Base-by-base conservation (phyloP, 2,888 invertebrate species). In the Lasioglossum pauxillum region DNA sequence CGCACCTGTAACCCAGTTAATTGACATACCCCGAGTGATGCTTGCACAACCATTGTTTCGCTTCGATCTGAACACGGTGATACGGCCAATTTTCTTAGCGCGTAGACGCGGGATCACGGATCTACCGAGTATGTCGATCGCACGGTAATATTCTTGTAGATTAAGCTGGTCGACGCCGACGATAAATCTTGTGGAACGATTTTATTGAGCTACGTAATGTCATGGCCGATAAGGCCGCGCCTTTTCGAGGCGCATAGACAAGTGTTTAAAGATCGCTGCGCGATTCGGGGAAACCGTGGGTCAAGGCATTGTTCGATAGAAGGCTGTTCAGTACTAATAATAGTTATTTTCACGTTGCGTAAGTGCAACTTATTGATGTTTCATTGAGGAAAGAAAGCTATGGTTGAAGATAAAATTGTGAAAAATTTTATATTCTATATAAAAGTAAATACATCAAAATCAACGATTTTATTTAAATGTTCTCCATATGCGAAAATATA, bases 1-100 rank as follows among this genome's bases (percentile, higher is more conserved):
- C 90, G 89, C 92, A 92, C 92, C 92, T 92, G 91, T 93, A 91
- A 92, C 91, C 93, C 85, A 91, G 90, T 92, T 91, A 88, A 89
- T 89, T 92, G 91, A 88, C 92, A 90, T 89, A 83, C 89, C 90
- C 86, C 88, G 89, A 89, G 89, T 88, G 89, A 90, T 89, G 84
- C 78, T 80, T 69, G 49, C 80, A 16, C 76, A 74, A 77, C 64
- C 80, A 91, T 92, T 91, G 89, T 91, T 91, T 73, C 80, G 82
- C 77, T 80, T 53, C 38, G 81, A 88, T 90, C 86, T 83, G 79
- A 78, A 84, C 78, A 74, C 72, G 41, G 53, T 78, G 90, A 92
- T 92, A 91, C 14, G 75, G 75, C 35, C 75, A 72, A 75, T 86
- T 85, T 88, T 86, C 77, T 41, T 73, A 75, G 77, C 71, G 71